phyloP scores from a whole-genome alignment of 2,797 vertebrate species.

The Crenichthys baileyi region DNA sequence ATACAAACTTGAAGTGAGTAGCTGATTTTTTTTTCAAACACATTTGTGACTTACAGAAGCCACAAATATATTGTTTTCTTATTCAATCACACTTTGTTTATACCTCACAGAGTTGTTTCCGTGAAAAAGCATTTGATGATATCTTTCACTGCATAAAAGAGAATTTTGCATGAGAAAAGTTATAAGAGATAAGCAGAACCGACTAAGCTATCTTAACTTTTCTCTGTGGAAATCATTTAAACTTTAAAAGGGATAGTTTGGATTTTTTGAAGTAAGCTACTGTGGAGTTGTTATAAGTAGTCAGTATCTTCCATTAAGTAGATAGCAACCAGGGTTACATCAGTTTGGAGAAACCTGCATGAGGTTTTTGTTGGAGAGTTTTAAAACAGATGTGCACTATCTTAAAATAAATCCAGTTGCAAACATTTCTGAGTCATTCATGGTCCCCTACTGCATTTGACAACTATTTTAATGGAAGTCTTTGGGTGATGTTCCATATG shows the following conservation, averaged over 20 bases:
- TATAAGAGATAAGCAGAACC: neutral
- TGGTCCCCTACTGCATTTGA: neutral
- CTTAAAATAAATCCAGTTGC: neutral
- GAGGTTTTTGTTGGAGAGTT: neutral
- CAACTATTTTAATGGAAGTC: neutral
- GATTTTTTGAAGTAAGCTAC: neutral
- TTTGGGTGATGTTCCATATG: too few relatives aligned
- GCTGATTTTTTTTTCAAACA: neutral
- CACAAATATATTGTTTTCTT: neutral
- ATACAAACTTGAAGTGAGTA: conserved; percentile 5
- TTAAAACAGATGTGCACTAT: neutral
- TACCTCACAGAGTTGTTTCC: neutral
- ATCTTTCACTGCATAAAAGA: neutral
- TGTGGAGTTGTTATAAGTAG: too few relatives aligned
- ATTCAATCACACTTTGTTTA: neutral
- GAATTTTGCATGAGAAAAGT: neutral
- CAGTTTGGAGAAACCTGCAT: neutral
- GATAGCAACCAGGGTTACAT: too few relatives aligned
- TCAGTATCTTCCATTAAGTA: neutral
- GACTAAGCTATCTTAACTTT: neutral
- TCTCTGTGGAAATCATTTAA: neutral
- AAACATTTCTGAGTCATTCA: neutral
- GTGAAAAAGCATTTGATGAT: neutral
- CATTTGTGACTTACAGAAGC: too few relatives aligned
- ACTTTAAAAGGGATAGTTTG: neutral